Percentiles rank a stretch among this genome's conserved stretches.
These are phyloP conservation scores for Cephalotes varians DNA, from an alignment of 2,888 invertebrate species.

Conservation along the genomic window DNA sequence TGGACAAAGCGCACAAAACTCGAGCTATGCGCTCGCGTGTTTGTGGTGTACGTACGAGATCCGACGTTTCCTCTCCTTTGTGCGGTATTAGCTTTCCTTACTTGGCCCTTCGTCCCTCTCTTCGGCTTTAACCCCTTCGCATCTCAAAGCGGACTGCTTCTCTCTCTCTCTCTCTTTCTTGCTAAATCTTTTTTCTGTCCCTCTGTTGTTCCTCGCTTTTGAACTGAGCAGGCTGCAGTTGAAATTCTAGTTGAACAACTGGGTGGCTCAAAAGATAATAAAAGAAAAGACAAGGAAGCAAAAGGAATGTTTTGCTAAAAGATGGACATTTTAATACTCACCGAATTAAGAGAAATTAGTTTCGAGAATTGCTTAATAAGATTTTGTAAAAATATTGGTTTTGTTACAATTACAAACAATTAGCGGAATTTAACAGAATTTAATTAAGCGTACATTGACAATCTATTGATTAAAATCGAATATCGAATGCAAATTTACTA, in stretches of 20 bases:
- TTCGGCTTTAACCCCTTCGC: conserved; percentile 34
- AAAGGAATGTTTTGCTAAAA: background rate
- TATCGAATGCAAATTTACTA: background rate
- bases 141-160: conserved; percentile 1
- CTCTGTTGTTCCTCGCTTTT: conserved; percentile 41
- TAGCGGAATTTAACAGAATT: background rate
- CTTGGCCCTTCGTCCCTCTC: conserved; percentile 71
- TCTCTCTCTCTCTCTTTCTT: conserved; percentile 15
- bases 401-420: background rate
- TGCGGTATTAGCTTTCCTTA: conserved; percentile 77
- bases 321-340: background rate
- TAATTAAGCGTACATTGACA: background rate
- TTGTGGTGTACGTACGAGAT: conserved; percentile 59
- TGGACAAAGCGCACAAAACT: conserved; percentile 70
- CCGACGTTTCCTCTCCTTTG: conserved; percentile 81
- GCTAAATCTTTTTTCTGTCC: background rate
- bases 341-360: background rate
- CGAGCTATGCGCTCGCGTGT: conserved; percentile 57
- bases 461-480: background rate
- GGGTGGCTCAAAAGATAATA: background rate
- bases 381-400: background rate
- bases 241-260: conserved; percentile 32
- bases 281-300: background rate
- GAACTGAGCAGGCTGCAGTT: conserved; percentile 2
- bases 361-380: background rate